phyloP scores from a whole-genome alignment of 2,797 vertebrate genomes.

The Lagodon rhomboides region DNA sequence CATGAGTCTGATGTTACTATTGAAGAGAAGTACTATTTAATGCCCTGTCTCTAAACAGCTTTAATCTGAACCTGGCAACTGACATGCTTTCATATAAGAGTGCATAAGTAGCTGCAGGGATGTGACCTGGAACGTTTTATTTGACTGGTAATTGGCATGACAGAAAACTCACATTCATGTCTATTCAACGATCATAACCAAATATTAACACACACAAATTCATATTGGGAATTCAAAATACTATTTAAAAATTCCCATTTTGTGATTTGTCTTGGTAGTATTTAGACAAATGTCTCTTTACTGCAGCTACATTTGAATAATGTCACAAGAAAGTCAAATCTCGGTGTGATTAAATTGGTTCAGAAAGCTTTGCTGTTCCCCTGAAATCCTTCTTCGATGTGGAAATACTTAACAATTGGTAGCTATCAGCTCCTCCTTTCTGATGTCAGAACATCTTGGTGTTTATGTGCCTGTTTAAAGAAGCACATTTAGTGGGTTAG shows the following conservation, averaged over 20 bases:
- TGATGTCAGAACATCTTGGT: not conserved
- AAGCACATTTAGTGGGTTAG: not conserved
- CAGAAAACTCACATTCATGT: not conserved
- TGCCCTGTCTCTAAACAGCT: not conserved
- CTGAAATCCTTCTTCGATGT: not conserved
- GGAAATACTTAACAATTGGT: not conserved
- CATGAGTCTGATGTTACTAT: not conserved
- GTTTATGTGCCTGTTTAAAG: not conserved
- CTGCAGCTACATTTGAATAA: not conserved
- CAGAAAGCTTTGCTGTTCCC: not conserved
- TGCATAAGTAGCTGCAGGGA: not conserved
- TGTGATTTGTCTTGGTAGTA: not conserved
- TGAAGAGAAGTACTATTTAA: not conserved
- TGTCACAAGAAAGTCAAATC: not conserved
- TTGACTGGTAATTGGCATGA: not conserved
- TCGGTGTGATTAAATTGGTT: slow-evolving; percentile 2
- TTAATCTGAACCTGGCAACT: not conserved
- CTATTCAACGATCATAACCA: not conserved
- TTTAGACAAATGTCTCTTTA: not conserved
- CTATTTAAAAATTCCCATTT: not conserved
- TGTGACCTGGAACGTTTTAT: not conserved
- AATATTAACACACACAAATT: not conserved
- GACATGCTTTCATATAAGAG: not conserved
- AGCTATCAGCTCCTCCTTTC: not conserved
- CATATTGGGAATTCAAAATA: not conserved